phyloP scores from a whole-genome alignment of 2,113 vertebrate genomes.

The Cyprinodon brontotheroides region DNA sequence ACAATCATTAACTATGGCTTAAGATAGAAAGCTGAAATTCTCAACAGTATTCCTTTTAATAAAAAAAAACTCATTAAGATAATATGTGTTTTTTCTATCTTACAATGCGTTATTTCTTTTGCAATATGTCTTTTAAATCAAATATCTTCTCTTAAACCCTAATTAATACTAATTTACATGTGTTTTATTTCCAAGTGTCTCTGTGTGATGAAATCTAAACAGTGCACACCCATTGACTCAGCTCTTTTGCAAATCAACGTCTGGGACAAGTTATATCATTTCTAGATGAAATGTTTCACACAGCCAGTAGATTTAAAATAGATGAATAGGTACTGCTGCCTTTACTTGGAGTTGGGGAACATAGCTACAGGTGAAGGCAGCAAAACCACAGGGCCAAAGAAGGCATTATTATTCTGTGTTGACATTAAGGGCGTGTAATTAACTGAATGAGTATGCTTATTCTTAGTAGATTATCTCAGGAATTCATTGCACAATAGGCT shows the following conservation, averaged over 20 bases:
- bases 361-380: not conserved
- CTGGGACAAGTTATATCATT: not conserved
- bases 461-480: not conserved
- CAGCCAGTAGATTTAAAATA: not conserved
- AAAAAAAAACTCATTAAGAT: not conserved
- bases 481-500: not conserved
- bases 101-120: not conserved
- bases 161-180: conserved; percentile 59
- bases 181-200: not conserved
- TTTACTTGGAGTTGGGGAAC: conserved; percentile 17
- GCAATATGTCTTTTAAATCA: conserved; percentile 22
- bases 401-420: not conserved
- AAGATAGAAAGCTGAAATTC: not conserved
- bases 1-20: conserved; percentile 65
- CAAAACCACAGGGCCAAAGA: not conserved
- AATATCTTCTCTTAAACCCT: conserved; percentile 19
- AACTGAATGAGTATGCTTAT: not conserved
- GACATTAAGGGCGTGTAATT: conserved; percentile 15
- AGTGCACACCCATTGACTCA: conserved; percentile 25
- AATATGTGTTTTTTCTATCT: too few species aligned
- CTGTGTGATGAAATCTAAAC: conserved; percentile 23
- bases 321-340: not conserved
- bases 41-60: not conserved
- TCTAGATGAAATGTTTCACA: not conserved
- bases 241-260: conserved; percentile 8